These are phyloP conservation scores for Globicephala melas DNA, from an alignment of 2,113 vertebrate genomes.

Conservation along the genomic window DNA sequence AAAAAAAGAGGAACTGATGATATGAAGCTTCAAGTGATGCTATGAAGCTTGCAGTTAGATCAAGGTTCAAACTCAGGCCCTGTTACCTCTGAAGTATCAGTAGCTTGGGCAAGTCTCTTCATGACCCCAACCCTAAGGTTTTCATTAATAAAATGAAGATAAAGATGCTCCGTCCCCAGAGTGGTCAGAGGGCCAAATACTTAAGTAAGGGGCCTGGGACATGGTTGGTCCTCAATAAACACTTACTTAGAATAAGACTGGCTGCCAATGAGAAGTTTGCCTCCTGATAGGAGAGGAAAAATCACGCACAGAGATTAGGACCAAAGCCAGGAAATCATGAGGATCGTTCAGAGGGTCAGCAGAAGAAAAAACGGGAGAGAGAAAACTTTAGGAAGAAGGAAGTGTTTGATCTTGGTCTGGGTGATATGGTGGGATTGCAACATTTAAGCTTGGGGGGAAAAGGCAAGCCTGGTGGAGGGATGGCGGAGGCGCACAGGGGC, in stretches of 20 bases:
- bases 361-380: background rate
- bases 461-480: background rate
- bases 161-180: background rate
- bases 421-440: background rate
- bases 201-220: background rate
- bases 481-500: fast-evolving
- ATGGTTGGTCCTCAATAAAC: background rate
- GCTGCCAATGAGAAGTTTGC: background rate
- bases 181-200: background rate
- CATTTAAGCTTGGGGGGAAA: background rate
- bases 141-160: background rate
- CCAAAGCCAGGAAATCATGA: background rate
- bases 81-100: background rate
- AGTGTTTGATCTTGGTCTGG: background rate
- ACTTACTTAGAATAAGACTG: background rate
- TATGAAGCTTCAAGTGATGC: background rate
- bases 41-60: background rate
- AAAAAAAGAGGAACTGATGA: background rate
- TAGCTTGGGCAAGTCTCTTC: background rate
- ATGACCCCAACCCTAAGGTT: background rate
- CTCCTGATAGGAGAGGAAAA: background rate
- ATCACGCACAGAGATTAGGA: background rate
- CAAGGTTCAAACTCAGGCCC: background rate
- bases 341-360: background rate
- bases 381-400: background rate